phyloP scores from a whole-genome alignment of 2,113 vertebrate species.

The Psilopogon haemacephalus region DNA sequence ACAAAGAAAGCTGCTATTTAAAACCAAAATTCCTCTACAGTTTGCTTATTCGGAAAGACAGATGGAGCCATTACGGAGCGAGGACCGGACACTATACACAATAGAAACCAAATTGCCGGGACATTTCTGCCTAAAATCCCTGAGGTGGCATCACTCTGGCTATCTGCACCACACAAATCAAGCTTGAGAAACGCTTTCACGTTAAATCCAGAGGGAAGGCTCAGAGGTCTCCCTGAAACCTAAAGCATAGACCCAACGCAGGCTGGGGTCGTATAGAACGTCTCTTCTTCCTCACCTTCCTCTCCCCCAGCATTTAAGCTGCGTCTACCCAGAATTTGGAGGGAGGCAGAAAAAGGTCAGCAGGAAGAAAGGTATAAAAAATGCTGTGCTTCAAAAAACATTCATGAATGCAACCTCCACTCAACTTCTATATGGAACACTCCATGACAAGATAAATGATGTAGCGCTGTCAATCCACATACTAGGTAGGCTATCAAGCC shows the following conservation, averaged over 20 bases:
- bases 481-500: not conserved
- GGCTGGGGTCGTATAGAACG: not conserved
- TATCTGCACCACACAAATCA: not conserved
- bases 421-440: not conserved
- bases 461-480: not conserved
- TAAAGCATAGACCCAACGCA: not conserved
- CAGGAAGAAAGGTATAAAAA: not conserved
- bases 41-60: too few species aligned
- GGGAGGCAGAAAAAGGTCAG: not conserved
- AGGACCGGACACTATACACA: too few species aligned
- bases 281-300: not conserved
- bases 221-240: rapidly evolving
- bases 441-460: not conserved
- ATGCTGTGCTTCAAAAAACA: not conserved
- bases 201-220: not conserved
- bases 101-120: too few species aligned
- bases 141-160: not conserved
- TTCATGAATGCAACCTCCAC: not conserved
- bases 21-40: too few species aligned
- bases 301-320: not conserved
- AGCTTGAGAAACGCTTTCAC: not conserved
- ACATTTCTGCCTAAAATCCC: too few species aligned
- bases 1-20: too few species aligned
- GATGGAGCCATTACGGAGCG: too few species aligned
- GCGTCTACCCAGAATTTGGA: not conserved